Evolutionary conservation across 2,113 vertebrate genomes (phyloP).

Genomic region (Octodon degus): DNA sequence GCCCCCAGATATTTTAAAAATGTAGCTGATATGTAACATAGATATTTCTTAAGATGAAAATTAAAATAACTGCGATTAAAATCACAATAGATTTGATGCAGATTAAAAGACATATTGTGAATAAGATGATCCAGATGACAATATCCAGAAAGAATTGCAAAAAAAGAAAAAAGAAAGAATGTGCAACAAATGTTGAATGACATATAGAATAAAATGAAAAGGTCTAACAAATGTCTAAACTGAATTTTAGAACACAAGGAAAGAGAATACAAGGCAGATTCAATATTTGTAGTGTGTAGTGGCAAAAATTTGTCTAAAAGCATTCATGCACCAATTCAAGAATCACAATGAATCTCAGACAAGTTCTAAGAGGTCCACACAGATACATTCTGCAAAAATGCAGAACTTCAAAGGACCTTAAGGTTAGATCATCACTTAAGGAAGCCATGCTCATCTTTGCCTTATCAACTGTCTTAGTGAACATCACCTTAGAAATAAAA

Average conservation of each 20-base stretch:
- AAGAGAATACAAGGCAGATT: background rate
- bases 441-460: background rate
- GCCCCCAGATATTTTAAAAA: background rate
- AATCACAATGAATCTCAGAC: background rate
- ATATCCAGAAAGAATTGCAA: background rate
- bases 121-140: constrained; percentile 8
- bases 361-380: background rate
- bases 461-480: background rate
- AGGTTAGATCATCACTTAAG: background rate
- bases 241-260: background rate
- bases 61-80: constrained; percentile 5
- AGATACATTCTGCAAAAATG: background rate
- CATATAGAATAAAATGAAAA: background rate
- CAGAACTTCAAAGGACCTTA: background rate
- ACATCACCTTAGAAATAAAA: background rate
- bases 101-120: background rate
- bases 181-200: background rate
- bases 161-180: background rate
- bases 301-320: background rate
- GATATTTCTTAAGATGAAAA: background rate
- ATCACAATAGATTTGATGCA: background rate
- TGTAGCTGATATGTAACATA: background rate
- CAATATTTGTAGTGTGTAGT: background rate
- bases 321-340: background rate
- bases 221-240: background rate